Conservation (phyloP, 2,888 invertebrate species). For the Lithophane semibrunnea region DNA sequence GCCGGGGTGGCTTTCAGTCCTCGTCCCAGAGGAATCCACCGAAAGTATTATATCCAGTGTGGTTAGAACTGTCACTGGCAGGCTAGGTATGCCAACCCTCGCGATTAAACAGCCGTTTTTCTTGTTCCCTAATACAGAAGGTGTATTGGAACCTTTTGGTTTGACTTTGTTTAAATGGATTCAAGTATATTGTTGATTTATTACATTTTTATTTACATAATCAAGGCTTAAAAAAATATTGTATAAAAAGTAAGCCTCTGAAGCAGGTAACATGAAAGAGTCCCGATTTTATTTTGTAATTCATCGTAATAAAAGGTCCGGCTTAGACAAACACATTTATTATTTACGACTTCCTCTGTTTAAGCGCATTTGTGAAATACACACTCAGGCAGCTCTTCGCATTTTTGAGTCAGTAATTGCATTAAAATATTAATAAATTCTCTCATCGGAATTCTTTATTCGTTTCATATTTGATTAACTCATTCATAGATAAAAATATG, state of each 20-base stretch:
- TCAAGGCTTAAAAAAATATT: conserved; percentile 6
- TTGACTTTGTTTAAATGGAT: not conserved
- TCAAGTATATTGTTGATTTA: not conserved
- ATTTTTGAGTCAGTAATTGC: conserved; percentile 33
- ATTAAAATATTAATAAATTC: conserved; percentile 40
- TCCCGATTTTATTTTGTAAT: conserved; percentile 31
- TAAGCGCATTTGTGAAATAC: conserved; percentile 29
- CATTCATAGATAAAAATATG: not conserved
- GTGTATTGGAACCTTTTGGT: conserved; percentile 20
- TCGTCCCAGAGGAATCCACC: conserved; percentile 71
- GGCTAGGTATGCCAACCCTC: conserved; percentile 40
- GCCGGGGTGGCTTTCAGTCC: conserved; percentile 76
- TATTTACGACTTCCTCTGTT: conserved; percentile 30
- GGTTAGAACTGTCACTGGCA: conserved; percentile 65
- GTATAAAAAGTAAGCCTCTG: not conserved
- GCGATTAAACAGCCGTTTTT: conserved; percentile 49
- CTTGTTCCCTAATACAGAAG: conserved; percentile 14
- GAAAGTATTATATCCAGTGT: conserved; percentile 70
- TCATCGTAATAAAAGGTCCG: conserved; percentile 39
- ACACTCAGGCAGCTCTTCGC: not conserved
- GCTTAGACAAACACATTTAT: conserved; percentile 38
- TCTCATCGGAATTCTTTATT: not conserved
- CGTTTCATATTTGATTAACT: conserved; percentile 13
- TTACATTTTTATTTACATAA: conserved; percentile 3
- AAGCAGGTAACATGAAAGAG: conserved; percentile 17